Base-by-base conservation (phyloP, 1,140 invertebrate genomes). In the Coboldia fuscipes region DNA sequence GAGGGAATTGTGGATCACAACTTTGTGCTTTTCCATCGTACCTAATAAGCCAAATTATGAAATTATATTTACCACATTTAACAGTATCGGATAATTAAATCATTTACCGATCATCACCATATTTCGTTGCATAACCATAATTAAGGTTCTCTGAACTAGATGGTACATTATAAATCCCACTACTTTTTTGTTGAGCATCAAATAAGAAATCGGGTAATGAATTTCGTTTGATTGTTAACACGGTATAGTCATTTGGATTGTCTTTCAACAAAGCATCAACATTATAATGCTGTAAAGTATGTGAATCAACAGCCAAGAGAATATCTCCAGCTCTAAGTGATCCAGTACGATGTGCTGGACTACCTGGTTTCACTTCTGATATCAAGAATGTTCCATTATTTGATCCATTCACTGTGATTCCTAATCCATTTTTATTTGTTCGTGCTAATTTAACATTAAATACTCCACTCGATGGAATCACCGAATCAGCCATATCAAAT, bases 401-500 rank as follows among this genome's bases (percentile, higher is more conserved):
- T 30, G 51, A 48, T 5, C 78, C 70, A 51, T 73, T 84, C 4
- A 92, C 77, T 5, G 83, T 88, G 6, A 94, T 70, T 3, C 88
- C 88, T 10, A 93, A 60, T 18, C 80, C 82, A 14, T 59, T 60
- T 4, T 62, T 63, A 38, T 65, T 72, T 14, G 72, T 70, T 47
- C 84, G 81, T 1, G 80, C 71, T 9, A 96, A 57, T 55, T 89
- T 84, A 0, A 94, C 84, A 36, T 77, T 79, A 48, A 90, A 93
- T 1, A 83, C 72, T 6, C 88, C 88, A 43, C 77, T 83, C 9
- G 78, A 76, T 2, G 86, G 83, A 33, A 90, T 78, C 14, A 93
- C 83, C 0, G 83, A 71, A 43, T 92, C 83, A n/a, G 82, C 77
- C 43, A 93, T 83, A 60, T 85, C 85, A 57, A 93, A 93, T 52